These are phyloP conservation scores for Penaeus indicus DNA, from an alignment of 1,140 invertebrate species.

Conservation along the genomic window DNA sequence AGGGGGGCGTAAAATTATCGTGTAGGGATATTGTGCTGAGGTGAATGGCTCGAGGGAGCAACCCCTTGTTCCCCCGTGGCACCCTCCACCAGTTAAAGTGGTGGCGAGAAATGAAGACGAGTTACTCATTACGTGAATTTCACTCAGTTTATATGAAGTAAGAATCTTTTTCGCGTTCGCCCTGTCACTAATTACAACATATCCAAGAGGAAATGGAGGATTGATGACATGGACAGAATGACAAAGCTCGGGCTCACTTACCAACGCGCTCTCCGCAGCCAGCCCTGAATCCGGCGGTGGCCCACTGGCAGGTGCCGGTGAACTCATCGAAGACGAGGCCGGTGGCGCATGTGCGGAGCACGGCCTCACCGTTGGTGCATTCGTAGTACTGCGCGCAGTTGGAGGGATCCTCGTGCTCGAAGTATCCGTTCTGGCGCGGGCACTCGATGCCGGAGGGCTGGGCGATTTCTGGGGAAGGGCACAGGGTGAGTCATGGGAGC, in stretches of 20 bases:
- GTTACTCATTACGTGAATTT: too few species aligned
- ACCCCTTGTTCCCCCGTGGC: too few species aligned
- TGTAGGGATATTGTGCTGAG: neutral
- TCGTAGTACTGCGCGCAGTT: conserved; percentile 87
- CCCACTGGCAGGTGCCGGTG: conserved; percentile 84
- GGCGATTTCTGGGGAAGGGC: conserved; percentile 65
- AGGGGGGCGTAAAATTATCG: neutral
- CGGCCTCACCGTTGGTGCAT: conserved; percentile 82
- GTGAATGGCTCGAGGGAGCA: too few species aligned
- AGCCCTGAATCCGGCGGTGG: conserved; percentile 72
- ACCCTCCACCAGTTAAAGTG: too few species aligned
- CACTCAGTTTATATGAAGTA: too few species aligned
- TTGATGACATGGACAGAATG: neutral
- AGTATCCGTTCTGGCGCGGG: conserved; percentile 85
- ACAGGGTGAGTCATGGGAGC: neutral
- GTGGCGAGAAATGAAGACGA: too few species aligned
- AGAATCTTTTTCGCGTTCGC: too few species aligned
- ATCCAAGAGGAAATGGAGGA: neutral
- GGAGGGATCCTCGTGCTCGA: conserved; percentile 81
- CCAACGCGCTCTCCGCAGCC: conserved; percentile 41
- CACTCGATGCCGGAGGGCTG: conserved; percentile 72
- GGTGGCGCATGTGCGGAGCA: conserved; percentile 82
- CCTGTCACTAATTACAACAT: neutral
- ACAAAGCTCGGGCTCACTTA: conserved; percentile 8
- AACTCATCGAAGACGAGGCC: conserved; percentile 87